phyloP scores from a whole-genome alignment of 1,140 invertebrate species.

The Procambarus virginalis region DNA sequence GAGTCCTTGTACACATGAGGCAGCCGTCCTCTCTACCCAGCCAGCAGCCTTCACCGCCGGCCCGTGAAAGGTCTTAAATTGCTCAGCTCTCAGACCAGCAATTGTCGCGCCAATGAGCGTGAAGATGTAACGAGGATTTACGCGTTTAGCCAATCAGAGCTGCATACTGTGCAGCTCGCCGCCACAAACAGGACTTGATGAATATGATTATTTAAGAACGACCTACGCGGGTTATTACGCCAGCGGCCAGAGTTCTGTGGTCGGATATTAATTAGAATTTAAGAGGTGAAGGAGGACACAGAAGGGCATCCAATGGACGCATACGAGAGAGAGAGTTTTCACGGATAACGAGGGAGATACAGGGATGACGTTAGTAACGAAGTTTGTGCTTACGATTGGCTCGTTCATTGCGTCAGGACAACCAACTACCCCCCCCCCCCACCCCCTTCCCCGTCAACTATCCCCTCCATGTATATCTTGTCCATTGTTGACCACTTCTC shows the following conservation, averaged over 20 bases:
- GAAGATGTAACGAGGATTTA: neutral
- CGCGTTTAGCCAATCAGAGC: neutral
- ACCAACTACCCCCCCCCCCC: too few species aligned
- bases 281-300: neutral
- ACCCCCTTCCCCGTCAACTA: too few species aligned
- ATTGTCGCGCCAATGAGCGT: neutral
- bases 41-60: neutral
- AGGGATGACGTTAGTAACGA: too few species aligned
- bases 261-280: neutral
- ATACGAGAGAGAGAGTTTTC: too few species aligned
- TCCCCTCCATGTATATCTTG: too few species aligned
- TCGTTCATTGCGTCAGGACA: too few species aligned
- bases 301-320: too few species aligned
- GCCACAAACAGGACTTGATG: neutral
- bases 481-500: too few species aligned
- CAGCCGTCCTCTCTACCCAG: neutral
- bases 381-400: too few species aligned
- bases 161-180: neutral
- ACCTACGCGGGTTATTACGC: neutral
- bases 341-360: too few species aligned
- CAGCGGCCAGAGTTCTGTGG: too few species aligned
- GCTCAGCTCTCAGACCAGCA: too few species aligned
- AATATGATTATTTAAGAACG: neutral
- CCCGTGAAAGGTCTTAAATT: neutral
- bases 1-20: neutral